phyloP scores from a whole-genome alignment of 1,140 invertebrate genomes.

The Nasonia giraulti region DNA sequence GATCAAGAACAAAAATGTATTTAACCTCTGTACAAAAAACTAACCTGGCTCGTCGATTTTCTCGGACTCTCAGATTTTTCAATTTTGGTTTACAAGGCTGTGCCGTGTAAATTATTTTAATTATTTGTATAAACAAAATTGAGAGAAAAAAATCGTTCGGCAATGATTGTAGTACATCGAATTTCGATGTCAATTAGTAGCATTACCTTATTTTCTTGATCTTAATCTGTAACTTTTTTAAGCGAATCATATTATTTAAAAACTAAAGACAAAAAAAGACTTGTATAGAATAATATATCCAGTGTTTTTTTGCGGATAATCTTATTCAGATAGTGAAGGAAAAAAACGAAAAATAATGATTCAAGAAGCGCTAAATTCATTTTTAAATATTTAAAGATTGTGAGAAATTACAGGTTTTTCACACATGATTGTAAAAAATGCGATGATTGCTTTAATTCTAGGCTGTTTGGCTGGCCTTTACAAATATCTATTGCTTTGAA shows the following conservation, averaged over 20 bases:
- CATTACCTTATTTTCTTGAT: conserved; percentile 52
- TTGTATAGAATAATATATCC: conserved; percentile 64
- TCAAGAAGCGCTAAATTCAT: conserved; percentile 1
- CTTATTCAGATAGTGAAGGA: conserved; percentile 17
- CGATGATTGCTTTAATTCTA: conserved; percentile 1
- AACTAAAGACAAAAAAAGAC: conserved; percentile 52
- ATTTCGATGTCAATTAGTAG: conserved; percentile 28
- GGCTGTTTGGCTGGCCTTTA: neutral
- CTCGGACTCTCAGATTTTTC: conserved; percentile 23
- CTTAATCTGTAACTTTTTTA: conserved; percentile 35
- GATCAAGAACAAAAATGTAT: conserved; percentile 35
- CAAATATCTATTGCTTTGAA: neutral
- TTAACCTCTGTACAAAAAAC: conserved; percentile 47
- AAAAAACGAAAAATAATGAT: conserved; percentile 7
- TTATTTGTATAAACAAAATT: conserved; percentile 54
- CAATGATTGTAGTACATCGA: conserved; percentile 45
- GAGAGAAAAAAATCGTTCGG: conserved; percentile 50
- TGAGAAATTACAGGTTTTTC: neutral
- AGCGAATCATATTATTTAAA: conserved; percentile 45
- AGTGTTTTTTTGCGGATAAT: conserved; percentile 63
- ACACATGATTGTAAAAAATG: conserved; percentile 8
- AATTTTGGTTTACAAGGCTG: conserved; percentile 39
- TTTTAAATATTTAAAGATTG: conserved; percentile 23
- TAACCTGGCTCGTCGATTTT: conserved; percentile 28
- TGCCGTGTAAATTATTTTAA: conserved; percentile 39